Base-by-base conservation (phyloP, 2,888 invertebrate genomes). In the Agelastica alni region DNA sequence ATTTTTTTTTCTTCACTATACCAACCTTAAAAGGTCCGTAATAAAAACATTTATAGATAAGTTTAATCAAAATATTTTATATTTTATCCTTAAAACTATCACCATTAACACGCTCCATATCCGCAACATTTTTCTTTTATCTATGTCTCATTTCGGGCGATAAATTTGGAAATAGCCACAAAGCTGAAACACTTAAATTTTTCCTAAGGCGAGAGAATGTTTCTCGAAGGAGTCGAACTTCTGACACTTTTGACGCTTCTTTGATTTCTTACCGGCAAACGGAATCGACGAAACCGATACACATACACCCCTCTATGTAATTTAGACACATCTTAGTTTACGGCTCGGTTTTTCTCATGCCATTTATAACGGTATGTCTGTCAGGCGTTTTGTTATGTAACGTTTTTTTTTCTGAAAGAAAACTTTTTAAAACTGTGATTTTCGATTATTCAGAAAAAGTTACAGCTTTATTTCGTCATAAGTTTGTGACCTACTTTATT, bases 201-300 rank as follows among this genome's bases (percentile, higher is more conserved):
- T 34, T 51, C 51, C 12, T 30, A 10, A 30, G 26, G 46, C 31
- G 34, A 41, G 41, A 58, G 47, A 56, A 60, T 58, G 61, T 59
- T 59, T 49, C 62, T 63, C 63, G 43, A 52, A 62, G 56, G 63
- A 65, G 53, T 63, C 55, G 56, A 63, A 66, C 41, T 41, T 48
- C 41, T 48, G 48, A 48, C 46, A 52, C 56, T 66, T 67, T 56
- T 67, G 65, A 66, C 65, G 62, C 54, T 42, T 49, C 47, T 62
- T 68, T 70, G 70, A 70, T 70, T 70, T 70, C 70, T 69, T 67
- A 62, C 66, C 67, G 59, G 53, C 52, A 7, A 61, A 52, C 58
- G 63, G 63, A 65, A 64, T 62, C 62, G 12, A 17, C 60, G 18
- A 12, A 16, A 36, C 16, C 52, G 54, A 55, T 55, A 44, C 54